These are phyloP conservation scores for Neofelis nebulosa DNA, from an alignment of 2,113 vertebrate genomes.

Conservation along the genomic window DNA sequence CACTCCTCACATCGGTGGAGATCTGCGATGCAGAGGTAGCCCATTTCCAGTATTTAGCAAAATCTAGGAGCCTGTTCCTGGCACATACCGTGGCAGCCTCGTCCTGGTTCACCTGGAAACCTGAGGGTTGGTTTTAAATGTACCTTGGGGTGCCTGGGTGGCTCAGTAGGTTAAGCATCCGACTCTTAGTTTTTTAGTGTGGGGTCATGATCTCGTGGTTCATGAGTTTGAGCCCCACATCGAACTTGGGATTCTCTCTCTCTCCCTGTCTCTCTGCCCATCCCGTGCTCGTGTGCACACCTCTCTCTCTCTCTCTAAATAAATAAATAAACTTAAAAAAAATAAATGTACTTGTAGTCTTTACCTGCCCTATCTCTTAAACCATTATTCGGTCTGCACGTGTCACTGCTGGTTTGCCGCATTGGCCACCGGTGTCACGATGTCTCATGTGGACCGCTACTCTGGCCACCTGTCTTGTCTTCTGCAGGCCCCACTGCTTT, in stretches of 20 bases:
- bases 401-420: background rate
- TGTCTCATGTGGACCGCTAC: background rate
- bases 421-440: accelerated
- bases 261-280: too few species aligned
- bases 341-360: background rate
- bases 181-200: too few species aligned
- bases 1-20: background rate
- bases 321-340: too few species aligned
- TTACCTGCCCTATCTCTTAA: background rate
- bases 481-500: background rate
- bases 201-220: too few species aligned
- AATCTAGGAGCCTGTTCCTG: background rate
- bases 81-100: accelerated
- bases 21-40: accelerated
- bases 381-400: background rate
- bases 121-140: background rate
- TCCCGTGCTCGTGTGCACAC: too few species aligned
- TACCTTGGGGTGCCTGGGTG: too few species aligned
- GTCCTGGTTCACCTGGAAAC: background rate
- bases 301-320: too few species aligned
- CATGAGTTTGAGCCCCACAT: too few species aligned
- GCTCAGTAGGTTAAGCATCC: too few species aligned
- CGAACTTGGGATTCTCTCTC: too few species aligned
- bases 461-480: background rate
- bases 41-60: background rate